These are phyloP conservation scores for Siniperca obscura DNA, from an alignment of 2,797 vertebrate genomes.

Conservation along the genomic window DNA sequence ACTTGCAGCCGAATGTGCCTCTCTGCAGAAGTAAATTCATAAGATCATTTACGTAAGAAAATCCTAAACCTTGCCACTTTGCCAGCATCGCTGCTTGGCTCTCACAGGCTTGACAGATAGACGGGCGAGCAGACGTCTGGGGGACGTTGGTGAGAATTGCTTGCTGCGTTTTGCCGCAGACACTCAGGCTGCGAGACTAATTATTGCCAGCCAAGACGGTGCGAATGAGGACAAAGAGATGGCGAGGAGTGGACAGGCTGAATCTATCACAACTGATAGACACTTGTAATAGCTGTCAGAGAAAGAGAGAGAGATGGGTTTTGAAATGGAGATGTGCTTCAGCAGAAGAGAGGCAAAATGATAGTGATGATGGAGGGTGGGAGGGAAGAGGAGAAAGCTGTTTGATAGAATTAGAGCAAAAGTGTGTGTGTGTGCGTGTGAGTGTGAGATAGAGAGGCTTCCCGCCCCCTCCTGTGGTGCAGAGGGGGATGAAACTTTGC, in stretches of 20 bases:
- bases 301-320: conserved; percentile 32
- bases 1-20: conserved; percentile 22
- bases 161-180: conserved; percentile 40
- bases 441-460: conserved; percentile 9
- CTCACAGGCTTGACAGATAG: not conserved
- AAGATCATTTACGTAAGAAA: conserved; percentile 1
- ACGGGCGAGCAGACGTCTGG: conserved; percentile 32
- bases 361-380: conserved; percentile 39
- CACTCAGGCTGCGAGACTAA: conserved; percentile 45
- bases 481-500: conserved; percentile 63
- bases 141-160: conserved; percentile 40
- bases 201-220: conserved; percentile 49
- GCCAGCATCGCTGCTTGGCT: not conserved
- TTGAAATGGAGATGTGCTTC: conserved; percentile 45
- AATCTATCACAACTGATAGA: conserved; percentile 64
- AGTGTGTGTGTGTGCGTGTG: conserved; percentile 14
- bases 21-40: conserved; percentile 30
- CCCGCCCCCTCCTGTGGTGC: conserved; percentile 48
- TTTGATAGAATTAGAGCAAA: conserved; percentile 51
- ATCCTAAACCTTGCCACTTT: not conserved
- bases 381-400: conserved; percentile 26
- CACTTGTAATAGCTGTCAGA: conserved; percentile 53
- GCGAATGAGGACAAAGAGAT: conserved; percentile 45
- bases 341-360: conserved; percentile 38
- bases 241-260: conserved; percentile 51